Evolutionary conservation across 2,797 vertebrate species (phyloP).

Genomic region (Syngnathus acus): DNA sequence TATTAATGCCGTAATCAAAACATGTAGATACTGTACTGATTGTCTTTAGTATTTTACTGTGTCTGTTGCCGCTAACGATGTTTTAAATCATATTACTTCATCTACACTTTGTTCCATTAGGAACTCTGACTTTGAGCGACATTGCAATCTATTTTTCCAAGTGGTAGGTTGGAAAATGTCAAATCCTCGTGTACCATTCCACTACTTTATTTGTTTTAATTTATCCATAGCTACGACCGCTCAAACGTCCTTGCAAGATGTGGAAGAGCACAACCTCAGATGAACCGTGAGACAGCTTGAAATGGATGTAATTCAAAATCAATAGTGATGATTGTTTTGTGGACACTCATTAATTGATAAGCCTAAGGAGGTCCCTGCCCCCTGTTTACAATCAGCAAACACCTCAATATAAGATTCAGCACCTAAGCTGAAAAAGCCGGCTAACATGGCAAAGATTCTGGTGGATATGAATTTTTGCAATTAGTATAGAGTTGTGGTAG

Average conservation of each 20-base stretch:
- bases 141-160: not conserved
- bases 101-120: not conserved
- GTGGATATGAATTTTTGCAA: not conserved
- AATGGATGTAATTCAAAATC: not conserved
- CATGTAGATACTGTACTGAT: not conserved
- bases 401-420: too few relatives aligned
- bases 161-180: too few relatives aligned
- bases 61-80: not conserved
- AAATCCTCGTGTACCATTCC: not conserved
- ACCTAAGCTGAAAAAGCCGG: not conserved
- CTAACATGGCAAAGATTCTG: too few relatives aligned
- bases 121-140: not conserved
- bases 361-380: too few relatives aligned
- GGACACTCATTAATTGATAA: too few relatives aligned
- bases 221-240: conserved; percentile 1
- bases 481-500: not conserved
- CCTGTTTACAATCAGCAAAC: too few relatives aligned
- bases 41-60: too few relatives aligned
- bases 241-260: not conserved
- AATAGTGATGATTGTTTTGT: not conserved
- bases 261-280: not conserved
- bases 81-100: not conserved
- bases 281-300: not conserved
- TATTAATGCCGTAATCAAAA: not conserved
- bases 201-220: not conserved